Conservation (phyloP, 2,113 vertebrate genomes). For the Papio anubis region DNA sequence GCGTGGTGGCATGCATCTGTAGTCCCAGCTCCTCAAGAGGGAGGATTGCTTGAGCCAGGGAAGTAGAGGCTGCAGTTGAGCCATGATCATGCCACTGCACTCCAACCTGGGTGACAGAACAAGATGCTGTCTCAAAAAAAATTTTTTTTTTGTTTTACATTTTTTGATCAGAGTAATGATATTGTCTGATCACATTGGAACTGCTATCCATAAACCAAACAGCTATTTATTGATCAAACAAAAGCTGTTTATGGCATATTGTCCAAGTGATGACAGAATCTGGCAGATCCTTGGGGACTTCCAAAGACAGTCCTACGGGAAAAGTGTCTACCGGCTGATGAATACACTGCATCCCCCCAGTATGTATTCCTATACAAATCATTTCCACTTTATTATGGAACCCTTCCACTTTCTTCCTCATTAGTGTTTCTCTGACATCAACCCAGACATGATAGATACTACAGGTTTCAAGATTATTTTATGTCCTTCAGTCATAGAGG, state of each 20-base stretch:
- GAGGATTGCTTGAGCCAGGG: too few species aligned
- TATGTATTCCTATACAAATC: neutral
- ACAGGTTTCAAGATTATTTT: neutral
- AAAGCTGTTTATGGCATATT: too few species aligned
- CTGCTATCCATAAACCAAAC: neutral
- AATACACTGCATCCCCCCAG: neutral
- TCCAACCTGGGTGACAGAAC: too few species aligned
- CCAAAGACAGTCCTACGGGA: neutral
- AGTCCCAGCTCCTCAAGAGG: too few species aligned
- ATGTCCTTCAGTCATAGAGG: neutral
- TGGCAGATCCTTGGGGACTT: neutral
- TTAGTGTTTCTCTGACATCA: neutral
- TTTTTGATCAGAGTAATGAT: neutral
- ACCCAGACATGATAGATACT: neutral
- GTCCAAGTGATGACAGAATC: too few species aligned
- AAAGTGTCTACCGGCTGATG: neutral
- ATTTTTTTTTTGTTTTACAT: neutral
- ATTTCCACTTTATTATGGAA: neutral
- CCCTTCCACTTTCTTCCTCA: neutral
- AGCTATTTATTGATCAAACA: too few species aligned
- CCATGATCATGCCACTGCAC: too few species aligned
- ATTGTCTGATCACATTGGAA: neutral
- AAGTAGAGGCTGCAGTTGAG: too few species aligned
- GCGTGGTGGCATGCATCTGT: too few species aligned
- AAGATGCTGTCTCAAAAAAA: too few species aligned